Evolutionary conservation across 2,888 invertebrate species (phyloP), one percentile per base, ranked within the genome.

Genomic region (Netelia virgata): DNA sequence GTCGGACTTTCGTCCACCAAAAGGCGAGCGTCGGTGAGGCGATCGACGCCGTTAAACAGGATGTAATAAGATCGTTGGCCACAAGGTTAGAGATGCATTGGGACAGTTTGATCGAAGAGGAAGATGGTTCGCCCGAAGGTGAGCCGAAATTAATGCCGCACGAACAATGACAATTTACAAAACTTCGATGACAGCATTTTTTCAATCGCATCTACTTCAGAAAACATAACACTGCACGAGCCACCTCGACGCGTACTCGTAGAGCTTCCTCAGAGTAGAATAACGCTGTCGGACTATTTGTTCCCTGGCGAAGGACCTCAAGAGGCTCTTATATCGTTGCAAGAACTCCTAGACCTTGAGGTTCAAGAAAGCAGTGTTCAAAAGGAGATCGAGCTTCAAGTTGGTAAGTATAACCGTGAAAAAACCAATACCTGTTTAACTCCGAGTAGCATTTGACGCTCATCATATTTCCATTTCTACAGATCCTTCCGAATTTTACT

Each of bases 21-120:
- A 97, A 96, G 91, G 96, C 96, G 3, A 96, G 96, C 1, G 95
- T 98, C 41, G 94, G 94, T 68, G 97, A 97, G 91, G 97, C 97
- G 0, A 95, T 96, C 28, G 93, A 94, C 87, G 97, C 97, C 23
- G 95, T 98, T 11, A 96, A 96, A 90, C 96, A 97, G 92, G 98
- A 99, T 91, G 96, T 98, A 28, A 95, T 98, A 86, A 95, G 98
- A 82, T 98, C 98, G 75, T 94, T 98, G 80, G 96, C 97, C 11
- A 96, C 98, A 11, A 95, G 98, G 85, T 96, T 98, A 91, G 98
- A 98, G 90, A 97, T 98, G 95, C 97, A 98, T 91, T 98, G 98
- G 95, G 98, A 98, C 94, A 98, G 98, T 78, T 94, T 98, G 75
- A 97, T 98, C 88, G 97, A 97, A 93, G 97, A 97, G 92, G 96